A percentile compares a stretch with the other conserved stretches of the same genome.
These are phyloP conservation scores for Numenius phaeopus DNA, from an alignment of 2,797 vertebrate genomes.

Conservation along the genomic window DNA sequence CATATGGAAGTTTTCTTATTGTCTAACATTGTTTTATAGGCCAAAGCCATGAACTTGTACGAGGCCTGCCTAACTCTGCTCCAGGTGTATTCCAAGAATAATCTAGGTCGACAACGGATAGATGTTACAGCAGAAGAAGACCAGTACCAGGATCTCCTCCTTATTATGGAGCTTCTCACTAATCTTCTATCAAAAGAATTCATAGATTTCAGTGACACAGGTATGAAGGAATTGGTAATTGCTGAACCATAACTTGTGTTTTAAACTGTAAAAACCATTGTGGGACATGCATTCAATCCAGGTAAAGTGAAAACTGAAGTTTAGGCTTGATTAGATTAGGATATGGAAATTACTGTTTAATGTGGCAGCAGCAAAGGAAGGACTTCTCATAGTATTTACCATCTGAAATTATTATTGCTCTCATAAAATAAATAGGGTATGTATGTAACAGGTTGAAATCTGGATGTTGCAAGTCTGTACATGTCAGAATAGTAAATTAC, in stretches of 20 bases:
- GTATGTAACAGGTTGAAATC: neutral
- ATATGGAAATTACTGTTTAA: neutral
- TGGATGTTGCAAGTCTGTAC: neutral
- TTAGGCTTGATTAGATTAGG: neutral
- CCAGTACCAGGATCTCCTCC: constrained; percentile 98
- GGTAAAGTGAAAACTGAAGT: neutral
- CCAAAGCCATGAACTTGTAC: constrained; percentile 98
- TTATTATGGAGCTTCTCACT: constrained; percentile 99
- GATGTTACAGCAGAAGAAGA: constrained; percentile 96
- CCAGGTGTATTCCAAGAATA: constrained; percentile 99
- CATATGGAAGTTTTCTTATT: neutral
- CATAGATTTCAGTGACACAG: constrained; percentile 99
- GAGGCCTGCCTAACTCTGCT: constrained; percentile 97
- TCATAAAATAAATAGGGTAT: neutral
- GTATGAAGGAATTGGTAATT: constrained; percentile 71
- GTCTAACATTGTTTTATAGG: constrained; percentile 77
- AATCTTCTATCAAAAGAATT: constrained; percentile 99
- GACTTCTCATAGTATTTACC: neutral
- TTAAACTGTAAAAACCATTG: neutral
- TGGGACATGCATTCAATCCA: neutral
- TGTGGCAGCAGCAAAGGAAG: neutral
- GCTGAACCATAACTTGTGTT: neutral
- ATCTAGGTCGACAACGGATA: constrained; percentile 90
- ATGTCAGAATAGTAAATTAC: neutral
- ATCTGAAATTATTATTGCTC: neutral